phyloP scores from a whole-genome alignment of 2,113 vertebrate species.

The Aptenodytes patagonicus region DNA sequence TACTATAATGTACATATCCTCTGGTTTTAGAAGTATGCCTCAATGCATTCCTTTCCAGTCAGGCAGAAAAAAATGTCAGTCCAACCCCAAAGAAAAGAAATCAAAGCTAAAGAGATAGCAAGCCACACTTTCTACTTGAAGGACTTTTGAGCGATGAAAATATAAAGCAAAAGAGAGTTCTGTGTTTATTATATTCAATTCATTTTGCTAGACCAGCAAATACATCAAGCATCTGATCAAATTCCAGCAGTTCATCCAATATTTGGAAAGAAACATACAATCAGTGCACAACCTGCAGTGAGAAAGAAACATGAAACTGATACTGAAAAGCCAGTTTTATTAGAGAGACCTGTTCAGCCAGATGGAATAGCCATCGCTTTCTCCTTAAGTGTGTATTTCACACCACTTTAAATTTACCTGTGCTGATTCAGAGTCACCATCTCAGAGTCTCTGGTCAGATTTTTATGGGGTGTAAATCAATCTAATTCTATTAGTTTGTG shows the following conservation, averaged over 20 bases:
- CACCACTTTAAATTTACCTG: not conserved
- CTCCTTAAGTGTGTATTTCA: not conserved
- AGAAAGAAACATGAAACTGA: conserved; percentile 23
- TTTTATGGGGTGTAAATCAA: not conserved
- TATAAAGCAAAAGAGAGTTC: not conserved
- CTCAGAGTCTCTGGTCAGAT: not conserved
- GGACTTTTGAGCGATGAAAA: not conserved
- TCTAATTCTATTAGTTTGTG: not conserved
- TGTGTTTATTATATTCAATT: not conserved
- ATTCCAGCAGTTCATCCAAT: not conserved
- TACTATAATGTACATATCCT: not conserved
- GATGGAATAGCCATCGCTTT: not conserved
- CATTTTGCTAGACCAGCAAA: conserved; percentile 4
- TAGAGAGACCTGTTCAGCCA: not conserved
- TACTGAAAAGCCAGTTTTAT: not conserved
- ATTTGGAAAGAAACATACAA: conserved; percentile 38
- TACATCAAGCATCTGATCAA: not conserved
- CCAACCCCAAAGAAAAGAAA: not conserved
- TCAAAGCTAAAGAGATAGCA: not conserved
- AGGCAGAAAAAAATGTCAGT: conserved; percentile 5
- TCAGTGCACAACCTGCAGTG: not conserved
- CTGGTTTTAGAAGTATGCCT: not conserved
- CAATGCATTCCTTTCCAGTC: not conserved
- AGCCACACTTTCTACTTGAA: not conserved
- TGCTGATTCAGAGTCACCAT: not conserved